phyloP scores from a whole-genome alignment of 2,888 invertebrate genomes.

The Drosophila leonis region DNA sequence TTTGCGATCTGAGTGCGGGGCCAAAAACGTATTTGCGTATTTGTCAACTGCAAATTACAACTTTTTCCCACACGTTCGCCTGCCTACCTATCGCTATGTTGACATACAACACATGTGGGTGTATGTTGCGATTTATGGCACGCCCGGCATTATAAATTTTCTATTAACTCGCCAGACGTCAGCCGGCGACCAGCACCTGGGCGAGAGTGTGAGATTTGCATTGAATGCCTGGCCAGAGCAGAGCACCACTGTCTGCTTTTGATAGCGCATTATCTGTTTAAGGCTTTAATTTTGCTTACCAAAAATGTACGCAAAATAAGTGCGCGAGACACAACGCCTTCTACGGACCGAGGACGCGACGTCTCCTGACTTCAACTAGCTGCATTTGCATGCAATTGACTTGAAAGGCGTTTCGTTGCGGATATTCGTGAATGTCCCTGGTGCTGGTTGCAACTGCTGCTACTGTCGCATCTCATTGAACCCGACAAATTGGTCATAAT shows the following conservation, averaged over 20 bases:
- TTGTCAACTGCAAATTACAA: constrained; percentile 82
- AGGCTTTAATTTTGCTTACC: constrained; percentile 80
- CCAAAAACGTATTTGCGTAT: constrained; percentile 76
- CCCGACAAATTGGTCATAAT: constrained; percentile 83
- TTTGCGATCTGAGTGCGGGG: constrained; percentile 48
- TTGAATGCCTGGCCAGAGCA: constrained; percentile 59
- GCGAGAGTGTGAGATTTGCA: constrained; percentile 66
- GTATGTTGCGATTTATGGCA: constrained; percentile 75
- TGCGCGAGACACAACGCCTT: constrained; percentile 69
- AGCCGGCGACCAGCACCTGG: constrained; percentile 23
- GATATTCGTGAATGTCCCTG: constrained; percentile 34
- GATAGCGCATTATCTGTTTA: constrained; percentile 81
- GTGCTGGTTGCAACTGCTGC: constrained; percentile 17
- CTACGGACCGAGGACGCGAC: constrained; percentile 59
- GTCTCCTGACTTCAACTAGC: constrained; percentile 29
- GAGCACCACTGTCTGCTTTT: constrained; percentile 39
- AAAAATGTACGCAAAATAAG: constrained; percentile 81
- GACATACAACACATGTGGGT: constrained; percentile 69
- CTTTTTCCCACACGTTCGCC: constrained; percentile 75
- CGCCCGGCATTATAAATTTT: constrained; percentile 77
- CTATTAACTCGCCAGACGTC: constrained; percentile 75
- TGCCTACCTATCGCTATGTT: constrained; percentile 51
- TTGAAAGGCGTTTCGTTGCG: constrained; percentile 62
- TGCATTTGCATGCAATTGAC: constrained; percentile 79
- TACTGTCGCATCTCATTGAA: constrained; percentile 65